A percentile compares a stretch with the other conserved stretches of the same genome.
Evolutionary conservation across 2,797 vertebrate species (phyloP).

Genomic region (Melanotaenia maccullochi): DNA sequence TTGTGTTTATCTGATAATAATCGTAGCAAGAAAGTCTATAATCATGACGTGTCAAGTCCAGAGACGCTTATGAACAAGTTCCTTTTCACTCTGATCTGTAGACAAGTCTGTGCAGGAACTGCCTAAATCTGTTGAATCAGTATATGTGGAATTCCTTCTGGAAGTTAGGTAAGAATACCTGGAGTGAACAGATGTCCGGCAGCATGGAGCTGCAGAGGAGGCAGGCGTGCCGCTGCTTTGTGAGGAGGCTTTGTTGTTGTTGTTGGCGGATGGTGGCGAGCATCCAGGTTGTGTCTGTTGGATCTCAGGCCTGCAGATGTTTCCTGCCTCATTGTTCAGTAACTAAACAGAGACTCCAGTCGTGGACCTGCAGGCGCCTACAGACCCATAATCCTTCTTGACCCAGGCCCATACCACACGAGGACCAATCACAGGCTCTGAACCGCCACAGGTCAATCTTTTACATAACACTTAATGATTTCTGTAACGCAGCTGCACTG

Average conservation of each 20-base stretch:
- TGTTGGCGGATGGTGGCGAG: constrained; percentile 46
- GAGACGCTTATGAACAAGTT: background rate
- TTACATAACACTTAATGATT: background rate
- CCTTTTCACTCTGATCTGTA: background rate
- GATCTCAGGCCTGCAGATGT: constrained; percentile 73
- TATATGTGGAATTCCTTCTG: background rate
- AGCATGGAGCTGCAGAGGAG: background rate
- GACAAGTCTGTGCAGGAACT: background rate
- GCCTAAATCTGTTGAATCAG: background rate
- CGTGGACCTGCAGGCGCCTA: constrained; percentile 61
- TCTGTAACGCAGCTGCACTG: background rate
- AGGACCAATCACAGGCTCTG: background rate
- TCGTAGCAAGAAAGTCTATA: too few relatives aligned
- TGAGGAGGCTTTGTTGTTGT: constrained; percentile 27
- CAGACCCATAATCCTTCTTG: constrained; percentile 38
- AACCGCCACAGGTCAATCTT: constrained; percentile 3
- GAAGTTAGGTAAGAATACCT: background rate
- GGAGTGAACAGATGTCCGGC: background rate
- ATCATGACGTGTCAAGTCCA: too few relatives aligned
- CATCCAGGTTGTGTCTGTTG: constrained; percentile 56
- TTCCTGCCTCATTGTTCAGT: constrained; percentile 82
- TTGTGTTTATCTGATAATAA: too few relatives aligned
- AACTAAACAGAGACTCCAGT: constrained; percentile 69
- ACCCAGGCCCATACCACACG: background rate
- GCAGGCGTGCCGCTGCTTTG: background rate